phyloP scores from a whole-genome alignment of 1,140 invertebrate genomes.

The Aphelenchoides fujianensis region DNA sequence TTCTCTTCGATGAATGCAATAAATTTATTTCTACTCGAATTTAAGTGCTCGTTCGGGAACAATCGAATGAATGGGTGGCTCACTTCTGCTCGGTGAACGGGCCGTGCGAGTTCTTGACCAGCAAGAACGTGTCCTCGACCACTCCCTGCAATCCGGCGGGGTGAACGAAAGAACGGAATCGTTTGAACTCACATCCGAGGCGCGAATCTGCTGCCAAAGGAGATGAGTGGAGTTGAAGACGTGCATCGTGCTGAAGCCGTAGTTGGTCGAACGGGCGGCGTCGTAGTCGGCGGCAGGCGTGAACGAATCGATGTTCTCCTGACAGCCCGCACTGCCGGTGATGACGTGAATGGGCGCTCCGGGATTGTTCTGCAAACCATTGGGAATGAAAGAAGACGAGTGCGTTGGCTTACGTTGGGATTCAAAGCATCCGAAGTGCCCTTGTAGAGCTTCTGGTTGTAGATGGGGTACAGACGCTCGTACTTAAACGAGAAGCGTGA shows the following conservation, averaged over 20 bases:
- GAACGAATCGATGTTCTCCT: slow-evolving; percentile 22
- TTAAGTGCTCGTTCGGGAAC: neutral
- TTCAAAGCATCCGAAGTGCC: slow-evolving; percentile 66
- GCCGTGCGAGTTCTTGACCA: slow-evolving; percentile 22
- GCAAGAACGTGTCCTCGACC: slow-evolving; percentile 8
- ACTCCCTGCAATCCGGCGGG: slow-evolving; percentile 9
- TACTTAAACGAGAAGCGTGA: too few relatives aligned
- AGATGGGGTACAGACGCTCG: slow-evolving; percentile 76
- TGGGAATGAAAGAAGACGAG: too few relatives aligned
- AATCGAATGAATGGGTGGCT: too few relatives aligned
- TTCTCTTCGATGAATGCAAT: neutral
- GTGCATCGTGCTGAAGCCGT: slow-evolving; percentile 4
- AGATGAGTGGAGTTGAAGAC: slow-evolving; percentile 24
- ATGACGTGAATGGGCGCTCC: slow-evolving; percentile 81
- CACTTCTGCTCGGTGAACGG: too few relatives aligned
- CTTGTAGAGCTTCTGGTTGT: slow-evolving; percentile 76
- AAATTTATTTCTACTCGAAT: neutral
- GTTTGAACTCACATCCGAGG: slow-evolving; percentile 9
- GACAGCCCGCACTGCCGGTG: slow-evolving; percentile 77
- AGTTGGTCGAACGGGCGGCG: slow-evolving; percentile 18
- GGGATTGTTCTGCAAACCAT: slow-evolving; percentile 81
- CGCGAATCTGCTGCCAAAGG: slow-evolving; percentile 9
- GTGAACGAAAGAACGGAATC: neutral
- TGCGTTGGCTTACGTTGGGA: too few relatives aligned
- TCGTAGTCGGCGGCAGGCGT: neutral